Evolutionary conservation across 2,113 vertebrate species (phyloP).

Genomic region (Microcebus ravelobensis): DNA sequence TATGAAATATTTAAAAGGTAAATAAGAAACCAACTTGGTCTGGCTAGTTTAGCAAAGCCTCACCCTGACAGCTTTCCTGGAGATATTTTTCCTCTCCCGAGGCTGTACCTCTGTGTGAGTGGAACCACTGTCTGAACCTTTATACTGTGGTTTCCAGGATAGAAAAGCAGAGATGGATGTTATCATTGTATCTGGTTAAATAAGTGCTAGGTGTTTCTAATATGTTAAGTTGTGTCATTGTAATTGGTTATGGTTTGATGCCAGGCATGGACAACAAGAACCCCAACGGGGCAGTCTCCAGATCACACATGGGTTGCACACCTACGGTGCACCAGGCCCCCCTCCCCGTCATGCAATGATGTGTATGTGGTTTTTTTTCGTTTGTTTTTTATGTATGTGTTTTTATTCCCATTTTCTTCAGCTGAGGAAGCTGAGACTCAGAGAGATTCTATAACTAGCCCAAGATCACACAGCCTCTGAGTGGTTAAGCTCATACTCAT

Average conservation of each 20-base stretch:
- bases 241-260: neutral
- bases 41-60: neutral
- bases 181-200: constrained; percentile 65
- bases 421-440: neutral
- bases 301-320: accelerated
- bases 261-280: neutral
- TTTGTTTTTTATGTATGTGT: no score
- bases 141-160: neutral
- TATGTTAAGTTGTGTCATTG: neutral
- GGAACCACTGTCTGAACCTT: constrained; percentile 63
- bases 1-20: neutral
- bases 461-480: neutral
- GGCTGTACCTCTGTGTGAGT: neutral
- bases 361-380: neutral
- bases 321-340: neutral
- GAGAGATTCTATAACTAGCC: neutral
- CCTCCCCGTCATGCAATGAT: neutral
- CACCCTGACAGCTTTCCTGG: neutral
- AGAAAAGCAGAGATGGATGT: constrained; percentile 33
- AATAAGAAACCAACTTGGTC: neutral
- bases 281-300: neutral
- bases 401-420: neutral
- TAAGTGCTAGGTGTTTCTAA: constrained; percentile 60
- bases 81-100: neutral
- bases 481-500: neutral